These are phyloP conservation scores for Solenodon paradoxus DNA, from an alignment of 2,113 vertebrate genomes.

Conservation along the genomic window DNA sequence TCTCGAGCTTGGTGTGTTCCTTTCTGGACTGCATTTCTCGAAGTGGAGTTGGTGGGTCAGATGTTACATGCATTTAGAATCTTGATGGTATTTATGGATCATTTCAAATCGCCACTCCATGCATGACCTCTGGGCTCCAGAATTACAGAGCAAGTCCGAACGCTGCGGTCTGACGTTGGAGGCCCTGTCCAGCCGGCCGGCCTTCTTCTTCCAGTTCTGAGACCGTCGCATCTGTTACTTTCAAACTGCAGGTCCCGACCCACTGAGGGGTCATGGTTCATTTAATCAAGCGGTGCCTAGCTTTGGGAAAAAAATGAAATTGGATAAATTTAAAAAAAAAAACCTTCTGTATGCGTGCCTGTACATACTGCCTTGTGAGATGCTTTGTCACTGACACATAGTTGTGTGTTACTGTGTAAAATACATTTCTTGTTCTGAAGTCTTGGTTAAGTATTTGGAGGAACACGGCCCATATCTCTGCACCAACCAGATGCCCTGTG, in stretches of 20 bases:
- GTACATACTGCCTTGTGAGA: not conserved
- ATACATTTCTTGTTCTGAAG: not conserved
- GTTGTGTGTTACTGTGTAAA: not conserved
- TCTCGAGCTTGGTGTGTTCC: not conserved
- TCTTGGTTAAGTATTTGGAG: not conserved
- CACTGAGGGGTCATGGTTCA: not conserved
- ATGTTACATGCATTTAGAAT: not conserved
- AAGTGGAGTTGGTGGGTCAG: not conserved
- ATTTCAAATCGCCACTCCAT: not conserved
- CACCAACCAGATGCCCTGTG: not conserved
- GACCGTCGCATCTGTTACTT: not conserved
- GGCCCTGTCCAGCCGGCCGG: accelerated
- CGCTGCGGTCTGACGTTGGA: not conserved
- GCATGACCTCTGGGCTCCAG: not conserved
- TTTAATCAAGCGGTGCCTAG: not conserved
- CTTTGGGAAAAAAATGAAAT: not conserved
- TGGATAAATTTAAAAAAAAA: not conserved
- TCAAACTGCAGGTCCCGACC: not conserved
- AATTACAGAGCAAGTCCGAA: not conserved
- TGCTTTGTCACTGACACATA: not conserved
- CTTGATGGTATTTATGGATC: not conserved
- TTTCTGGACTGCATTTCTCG: not conserved
- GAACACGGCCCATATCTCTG: not conserved
- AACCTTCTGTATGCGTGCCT: not conserved
- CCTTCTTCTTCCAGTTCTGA: not conserved